Evolutionary conservation across 2,113 vertebrate genomes (phyloP).

Genomic region (Semicossyphus pulcher): DNA sequence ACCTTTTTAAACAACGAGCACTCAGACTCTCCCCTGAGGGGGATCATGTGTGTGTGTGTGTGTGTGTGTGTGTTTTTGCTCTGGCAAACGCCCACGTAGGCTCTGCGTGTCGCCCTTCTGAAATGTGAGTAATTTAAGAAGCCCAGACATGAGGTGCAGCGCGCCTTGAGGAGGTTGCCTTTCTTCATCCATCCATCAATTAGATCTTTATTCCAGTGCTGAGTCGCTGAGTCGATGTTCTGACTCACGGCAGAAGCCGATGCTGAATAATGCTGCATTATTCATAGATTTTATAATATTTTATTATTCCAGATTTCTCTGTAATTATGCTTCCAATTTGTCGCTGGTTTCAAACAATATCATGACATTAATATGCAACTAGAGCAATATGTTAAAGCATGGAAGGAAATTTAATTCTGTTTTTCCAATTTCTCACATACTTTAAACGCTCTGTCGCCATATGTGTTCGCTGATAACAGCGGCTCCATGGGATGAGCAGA

Average conservation of each 20-base stretch:
- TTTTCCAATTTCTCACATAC: conserved; percentile 33
- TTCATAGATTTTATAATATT: conserved; percentile 46
- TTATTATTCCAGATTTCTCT: conserved; percentile 49
- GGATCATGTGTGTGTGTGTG: conserved; percentile 12
- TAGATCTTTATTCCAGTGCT: conserved; percentile 36
- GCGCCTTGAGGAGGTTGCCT: conserved; percentile 45
- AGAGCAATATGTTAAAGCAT: conserved; percentile 36
- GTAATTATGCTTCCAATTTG: conserved; percentile 45
- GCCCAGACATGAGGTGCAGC: conserved; percentile 47
- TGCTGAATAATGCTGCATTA: conserved; percentile 37
- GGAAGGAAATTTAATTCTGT: conserved; percentile 25
- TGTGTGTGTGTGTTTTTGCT: not conserved
- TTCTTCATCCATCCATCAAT: conserved; percentile 54
- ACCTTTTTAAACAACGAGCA: conserved; percentile 19
- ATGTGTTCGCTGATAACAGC: conserved; percentile 60
- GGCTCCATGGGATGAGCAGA: conserved; percentile 17
- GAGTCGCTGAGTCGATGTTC: conserved; percentile 10
- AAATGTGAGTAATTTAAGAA: conserved; percentile 51
- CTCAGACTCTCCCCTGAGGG: conserved; percentile 13
- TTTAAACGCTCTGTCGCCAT: conserved; percentile 33
- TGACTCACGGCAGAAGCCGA: conserved; percentile 32
- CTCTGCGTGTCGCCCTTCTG: conserved; percentile 19
- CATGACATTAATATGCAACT: conserved; percentile 39
- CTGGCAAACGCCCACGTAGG: conserved; percentile 16
- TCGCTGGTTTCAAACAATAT: conserved; percentile 36